A percentile compares a stretch with the other conserved stretches of the same genome.
phyloP scores from a whole-genome alignment of 2,113 vertebrate species.

The Struthio camelus region DNA sequence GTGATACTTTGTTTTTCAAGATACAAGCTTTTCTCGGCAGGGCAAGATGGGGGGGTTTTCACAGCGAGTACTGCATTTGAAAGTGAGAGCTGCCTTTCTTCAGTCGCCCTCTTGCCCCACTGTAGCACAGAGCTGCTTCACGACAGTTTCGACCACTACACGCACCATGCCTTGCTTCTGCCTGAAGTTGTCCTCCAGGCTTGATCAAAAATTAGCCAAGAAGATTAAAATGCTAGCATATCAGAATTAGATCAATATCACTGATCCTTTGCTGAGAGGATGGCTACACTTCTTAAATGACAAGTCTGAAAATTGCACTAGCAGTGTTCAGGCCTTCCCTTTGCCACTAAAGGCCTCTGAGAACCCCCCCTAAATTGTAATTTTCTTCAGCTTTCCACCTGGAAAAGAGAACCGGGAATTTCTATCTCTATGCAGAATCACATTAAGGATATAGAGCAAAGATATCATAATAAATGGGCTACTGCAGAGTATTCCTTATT shows the following conservation, averaged over 20 bases:
- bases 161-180: neutral
- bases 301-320: neutral
- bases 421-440: neutral
- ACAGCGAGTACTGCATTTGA: neutral
- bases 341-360: neutral
- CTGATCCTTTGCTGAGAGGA: neutral
- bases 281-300: accelerated
- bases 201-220: neutral
- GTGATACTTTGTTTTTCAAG: neutral
- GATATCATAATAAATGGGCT: too few species aligned
- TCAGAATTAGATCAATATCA: neutral
- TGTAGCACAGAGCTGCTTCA: neutral
- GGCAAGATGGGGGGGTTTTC: neutral
- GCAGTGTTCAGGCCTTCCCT: neutral
- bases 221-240: neutral
- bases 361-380: neutral
- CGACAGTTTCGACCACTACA: neutral
- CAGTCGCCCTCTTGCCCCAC: neutral
- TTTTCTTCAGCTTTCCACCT: neutral
- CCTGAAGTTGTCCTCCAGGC: too few species aligned
- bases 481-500: too few species aligned
- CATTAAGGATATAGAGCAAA: neutral
- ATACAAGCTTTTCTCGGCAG: neutral
- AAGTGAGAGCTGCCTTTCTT: neutral
- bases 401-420: neutral